phyloP scores from a whole-genome alignment of 1,140 invertebrate species.

The Drosophila chauvacae region DNA sequence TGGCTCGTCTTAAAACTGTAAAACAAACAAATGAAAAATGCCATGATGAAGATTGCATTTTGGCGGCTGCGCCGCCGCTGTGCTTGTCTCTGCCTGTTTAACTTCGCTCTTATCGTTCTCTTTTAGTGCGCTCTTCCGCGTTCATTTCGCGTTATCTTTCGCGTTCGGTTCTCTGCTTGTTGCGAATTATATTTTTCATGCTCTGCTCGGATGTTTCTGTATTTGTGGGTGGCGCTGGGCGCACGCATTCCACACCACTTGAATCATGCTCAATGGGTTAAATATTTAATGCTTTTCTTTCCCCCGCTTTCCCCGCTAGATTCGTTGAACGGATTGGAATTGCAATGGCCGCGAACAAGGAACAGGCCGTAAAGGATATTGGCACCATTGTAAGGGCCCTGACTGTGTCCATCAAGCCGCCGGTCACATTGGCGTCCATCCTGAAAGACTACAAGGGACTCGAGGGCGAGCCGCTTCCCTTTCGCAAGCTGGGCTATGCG shows the following conservation, averaged over 20 bases:
- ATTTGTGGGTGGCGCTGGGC: conserved; percentile 21
- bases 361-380: conserved; percentile 38
- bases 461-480: conserved; percentile 60
- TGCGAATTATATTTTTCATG: conserved; percentile 1
- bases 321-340: background rate
- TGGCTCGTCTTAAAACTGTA: background rate
- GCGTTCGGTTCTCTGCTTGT: background rate
- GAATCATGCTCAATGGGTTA: conserved; percentile 31
- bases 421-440: conserved; percentile 49
- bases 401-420: conserved; percentile 67
- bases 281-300: conserved; percentile 1
- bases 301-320: conserved; percentile 15
- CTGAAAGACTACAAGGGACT: conserved; percentile 55
- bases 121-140: background rate
- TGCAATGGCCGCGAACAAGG: conserved; percentile 19
- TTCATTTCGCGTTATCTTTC: conserved; percentile 13
- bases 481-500: conserved; percentile 46
- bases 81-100: background rate
- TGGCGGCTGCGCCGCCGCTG: conserved; percentile 17
- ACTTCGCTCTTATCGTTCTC: background rate
- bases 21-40: background rate
- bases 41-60: background rate
- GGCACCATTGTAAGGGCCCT: conserved; percentile 66
- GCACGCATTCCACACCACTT: conserved; percentile 41
- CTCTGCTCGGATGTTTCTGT: conserved; percentile 15